phyloP scores from a whole-genome alignment of 1,140 invertebrate species.

The Dolichoris vasculosae region DNA sequence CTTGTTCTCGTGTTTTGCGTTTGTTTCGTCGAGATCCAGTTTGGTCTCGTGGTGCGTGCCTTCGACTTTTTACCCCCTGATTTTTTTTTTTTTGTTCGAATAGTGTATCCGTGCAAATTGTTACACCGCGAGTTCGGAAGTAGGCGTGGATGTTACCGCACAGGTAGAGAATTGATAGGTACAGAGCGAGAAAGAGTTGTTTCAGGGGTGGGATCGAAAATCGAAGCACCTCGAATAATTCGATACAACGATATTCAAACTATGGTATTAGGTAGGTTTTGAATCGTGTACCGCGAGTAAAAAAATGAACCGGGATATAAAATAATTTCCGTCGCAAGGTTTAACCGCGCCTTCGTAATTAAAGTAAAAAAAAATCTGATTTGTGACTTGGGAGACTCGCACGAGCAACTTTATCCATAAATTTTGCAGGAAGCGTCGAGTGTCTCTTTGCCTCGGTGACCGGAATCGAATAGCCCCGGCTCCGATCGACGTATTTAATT shows the following conservation, averaged over 20 bases:
- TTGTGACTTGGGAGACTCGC: constrained; percentile 1
- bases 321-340: background rate
- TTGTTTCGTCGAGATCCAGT: constrained; percentile 2
- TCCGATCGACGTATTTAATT: constrained; percentile 48
- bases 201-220: background rate
- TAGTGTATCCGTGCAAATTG: constrained; percentile 3
- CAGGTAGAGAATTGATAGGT: background rate
- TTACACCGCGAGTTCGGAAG: background rate
- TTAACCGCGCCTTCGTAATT: background rate
- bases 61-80: background rate
- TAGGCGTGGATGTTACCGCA: background rate
- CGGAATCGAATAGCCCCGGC: constrained; percentile 28
- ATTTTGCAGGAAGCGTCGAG: constrained; percentile 13
- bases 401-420: constrained; percentile 43
- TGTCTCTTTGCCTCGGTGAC: constrained; percentile 11
- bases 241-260: background rate
- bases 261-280: background rate
- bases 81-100: background rate
- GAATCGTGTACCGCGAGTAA: background rate
- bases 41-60: background rate
- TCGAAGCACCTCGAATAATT: background rate
- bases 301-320: background rate
- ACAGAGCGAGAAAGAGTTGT: background rate
- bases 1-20: background rate
- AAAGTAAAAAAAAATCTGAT: constrained; percentile 20